These are phyloP conservation scores for Hydroisotoma schaefferi DNA, from an alignment of 2,888 invertebrate species.

Conservation along the genomic window DNA sequence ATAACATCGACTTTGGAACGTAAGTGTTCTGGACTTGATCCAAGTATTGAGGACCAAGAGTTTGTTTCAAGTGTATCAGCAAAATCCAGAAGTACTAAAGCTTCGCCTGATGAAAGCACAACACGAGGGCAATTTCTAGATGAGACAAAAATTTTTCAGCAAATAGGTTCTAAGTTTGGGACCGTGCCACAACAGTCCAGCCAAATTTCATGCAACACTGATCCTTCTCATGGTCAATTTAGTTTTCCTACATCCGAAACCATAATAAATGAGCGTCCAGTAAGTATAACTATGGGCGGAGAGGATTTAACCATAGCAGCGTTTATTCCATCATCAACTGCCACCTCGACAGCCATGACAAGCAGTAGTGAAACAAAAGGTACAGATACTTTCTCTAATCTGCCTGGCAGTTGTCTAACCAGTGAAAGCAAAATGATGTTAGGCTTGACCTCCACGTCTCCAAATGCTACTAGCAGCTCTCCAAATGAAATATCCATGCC, in stretches of 20 bases:
- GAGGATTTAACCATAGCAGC: background rate
- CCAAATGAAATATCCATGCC: constrained; percentile 25
- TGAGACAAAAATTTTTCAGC: constrained; percentile 8
- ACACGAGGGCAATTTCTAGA: no score
- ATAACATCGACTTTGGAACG: background rate
- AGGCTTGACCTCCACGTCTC: constrained; percentile 13
- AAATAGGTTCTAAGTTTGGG: constrained; percentile 1
- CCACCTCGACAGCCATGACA: background rate
- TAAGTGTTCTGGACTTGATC: no score
- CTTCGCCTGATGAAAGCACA: no score
- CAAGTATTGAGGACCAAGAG: no score
- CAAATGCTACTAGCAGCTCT: constrained; percentile 4
- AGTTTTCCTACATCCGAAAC: background rate
- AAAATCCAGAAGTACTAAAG: background rate
- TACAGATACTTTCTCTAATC: background rate
- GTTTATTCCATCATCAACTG: background rate
- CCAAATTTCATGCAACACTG: constrained; percentile 4
- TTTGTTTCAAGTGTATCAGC: constrained; percentile 7
- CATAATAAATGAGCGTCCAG: background rate
- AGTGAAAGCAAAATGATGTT: constrained; percentile 14
- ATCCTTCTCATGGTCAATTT: background rate
- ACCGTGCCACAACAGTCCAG: background rate
- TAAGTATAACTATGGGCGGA: background rate
- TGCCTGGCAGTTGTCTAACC: constrained; percentile 11
- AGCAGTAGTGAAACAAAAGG: background rate